phyloP scores from a whole-genome alignment of 2,888 invertebrate species.

The Julus scandinavius region DNA sequence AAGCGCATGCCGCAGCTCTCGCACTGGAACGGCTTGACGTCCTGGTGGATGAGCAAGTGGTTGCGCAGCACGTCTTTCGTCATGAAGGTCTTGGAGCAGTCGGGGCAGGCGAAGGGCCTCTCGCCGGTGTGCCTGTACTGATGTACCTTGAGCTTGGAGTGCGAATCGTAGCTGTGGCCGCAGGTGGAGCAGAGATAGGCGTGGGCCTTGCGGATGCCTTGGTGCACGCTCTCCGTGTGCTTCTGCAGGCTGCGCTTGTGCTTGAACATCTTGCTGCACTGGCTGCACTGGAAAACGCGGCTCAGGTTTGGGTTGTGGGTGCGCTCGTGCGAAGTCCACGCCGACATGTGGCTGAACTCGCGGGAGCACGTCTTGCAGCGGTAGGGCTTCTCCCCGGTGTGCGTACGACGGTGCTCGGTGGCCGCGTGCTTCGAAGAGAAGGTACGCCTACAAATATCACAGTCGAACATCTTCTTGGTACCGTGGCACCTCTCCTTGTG shows the following conservation, averaged over 20 bases:
- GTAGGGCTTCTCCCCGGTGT: constrained; percentile 46
- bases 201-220: constrained; percentile 47
- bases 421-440: constrained; percentile 44
- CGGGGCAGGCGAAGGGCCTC: constrained; percentile 48
- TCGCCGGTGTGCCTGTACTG: constrained; percentile 49
- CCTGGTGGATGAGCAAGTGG: constrained; percentile 46
- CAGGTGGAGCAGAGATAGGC: constrained; percentile 42
- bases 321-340: constrained; percentile 43
- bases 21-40: constrained; percentile 44
- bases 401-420: constrained; percentile 47
- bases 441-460: constrained; percentile 50
- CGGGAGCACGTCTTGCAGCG: constrained; percentile 4
- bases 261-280: constrained; percentile 41
- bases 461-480: constrained; percentile 47
- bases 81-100: constrained; percentile 48
- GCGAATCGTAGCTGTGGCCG: constrained; percentile 50
- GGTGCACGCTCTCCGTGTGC: constrained; percentile 39
- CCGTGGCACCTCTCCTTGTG: constrained; percentile 47
- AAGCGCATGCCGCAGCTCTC: constrained; percentile 51
- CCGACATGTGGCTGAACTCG: constrained; percentile 47
- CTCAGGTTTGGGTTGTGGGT: constrained; percentile 44
- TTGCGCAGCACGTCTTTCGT: constrained; percentile 28
- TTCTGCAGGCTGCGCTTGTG: constrained; percentile 48
- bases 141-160: constrained; percentile 50
- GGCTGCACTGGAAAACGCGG: background rate